These are phyloP conservation scores for Ferdinandea cuprea DNA, from an alignment of 2,888 invertebrate genomes.

Conservation along the genomic window DNA sequence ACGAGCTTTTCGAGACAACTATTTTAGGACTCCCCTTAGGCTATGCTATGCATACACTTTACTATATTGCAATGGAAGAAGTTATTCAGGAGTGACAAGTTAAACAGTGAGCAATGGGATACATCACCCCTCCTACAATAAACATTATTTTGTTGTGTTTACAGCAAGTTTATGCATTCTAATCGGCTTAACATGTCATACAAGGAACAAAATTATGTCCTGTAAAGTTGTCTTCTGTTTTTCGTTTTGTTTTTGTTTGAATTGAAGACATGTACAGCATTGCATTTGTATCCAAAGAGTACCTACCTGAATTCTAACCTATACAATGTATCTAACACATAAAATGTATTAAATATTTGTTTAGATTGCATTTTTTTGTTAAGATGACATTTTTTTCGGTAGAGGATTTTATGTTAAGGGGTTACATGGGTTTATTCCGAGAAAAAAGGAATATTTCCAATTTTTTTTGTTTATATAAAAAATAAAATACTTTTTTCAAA, in stretches of 20 bases:
- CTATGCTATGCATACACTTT: neutral
- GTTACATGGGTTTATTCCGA: no score
- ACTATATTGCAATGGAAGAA: neutral
- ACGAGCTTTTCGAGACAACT: neutral
- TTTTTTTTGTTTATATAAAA: no score
- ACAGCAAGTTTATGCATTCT: constrained; percentile 8
- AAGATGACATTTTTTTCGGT: no score
- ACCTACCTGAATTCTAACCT: no score
- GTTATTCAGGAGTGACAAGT: neutral
- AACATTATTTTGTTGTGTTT: constrained; percentile 8
- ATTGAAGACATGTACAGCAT: neutral
- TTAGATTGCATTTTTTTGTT: no score
- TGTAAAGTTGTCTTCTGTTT: no score
- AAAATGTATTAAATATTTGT: no score
- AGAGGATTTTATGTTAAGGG: no score
- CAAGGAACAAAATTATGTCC: neutral
- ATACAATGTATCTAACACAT: no score
- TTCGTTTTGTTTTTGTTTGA: neutral
- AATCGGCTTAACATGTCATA: constrained; percentile 3
- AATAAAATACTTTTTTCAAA: no score
- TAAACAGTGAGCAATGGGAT: neutral
- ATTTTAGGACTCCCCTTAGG: neutral
- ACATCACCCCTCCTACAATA: neutral
- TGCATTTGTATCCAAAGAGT: no score
- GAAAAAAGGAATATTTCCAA: no score